Base-by-base conservation (phyloP, 2,797 vertebrate species). In the Cirrhinus molitorella region DNA sequence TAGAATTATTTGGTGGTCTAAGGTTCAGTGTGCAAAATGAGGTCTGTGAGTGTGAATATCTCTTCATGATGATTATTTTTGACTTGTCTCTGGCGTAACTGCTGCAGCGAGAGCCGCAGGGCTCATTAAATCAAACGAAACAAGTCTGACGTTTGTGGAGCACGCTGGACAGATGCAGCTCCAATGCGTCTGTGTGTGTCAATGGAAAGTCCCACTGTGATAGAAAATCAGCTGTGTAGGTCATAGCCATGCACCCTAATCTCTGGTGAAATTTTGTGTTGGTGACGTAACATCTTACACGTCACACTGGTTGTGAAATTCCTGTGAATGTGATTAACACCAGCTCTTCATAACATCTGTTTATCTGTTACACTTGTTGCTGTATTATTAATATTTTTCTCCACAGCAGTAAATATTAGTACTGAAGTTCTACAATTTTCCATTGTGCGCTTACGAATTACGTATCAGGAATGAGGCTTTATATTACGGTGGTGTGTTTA, bases 51-150 rank as follows among this genome's bases (percentile, higher is more conserved):
- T 55, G 51, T 8, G 45, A 37, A 23, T 65, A 40, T 80, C 31
- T 43, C n/a, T 51, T 13, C 47, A 72, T 51, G 70, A 51, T 51
- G 68, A 28, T 75, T 43, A 59, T 40, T 68, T 31, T n/a, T 67
- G 16, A 59, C 34, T 76, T 37, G 21, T 16, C 14, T 49, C 40
- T 67, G 45, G 8, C 25, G 43, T 83, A 83, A 77, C 74, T 83
- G 49, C 63, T 84, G 47, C 28, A 40, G 16, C 2, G 47, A 65
- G 25, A 73, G 83, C 67, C 77, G 25, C 66, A 37, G 77, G 85
- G 80, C 78, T 83, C 65, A 80, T 86, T 87, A 84, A 9, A 45
- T 82, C 34, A 84, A 79, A 25, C 31, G 57, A 49, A 79, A 51
- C 49, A 65, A 79, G 37, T 34, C 79, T 84, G 77, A 85, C 80